Conservation (phyloP, 2,888 invertebrate species). For the Megastigmus dorsalis region DNA sequence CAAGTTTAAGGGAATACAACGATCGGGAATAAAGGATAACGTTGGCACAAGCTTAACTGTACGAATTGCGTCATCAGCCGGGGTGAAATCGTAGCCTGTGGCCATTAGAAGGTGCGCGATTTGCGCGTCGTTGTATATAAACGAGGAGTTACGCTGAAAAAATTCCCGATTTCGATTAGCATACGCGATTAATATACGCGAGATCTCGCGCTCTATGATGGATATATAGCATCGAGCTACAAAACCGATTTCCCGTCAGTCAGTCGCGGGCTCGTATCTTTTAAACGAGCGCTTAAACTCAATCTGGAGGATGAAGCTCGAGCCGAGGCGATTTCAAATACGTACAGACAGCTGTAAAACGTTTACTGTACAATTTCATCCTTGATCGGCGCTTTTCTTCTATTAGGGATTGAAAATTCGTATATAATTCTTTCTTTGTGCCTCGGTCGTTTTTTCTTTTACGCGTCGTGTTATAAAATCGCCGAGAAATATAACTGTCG, state of each 20-base stretch:
- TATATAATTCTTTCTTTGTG: conserved; percentile 19
- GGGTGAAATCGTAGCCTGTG: background rate
- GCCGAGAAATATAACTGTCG: background rate
- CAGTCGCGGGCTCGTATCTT: conserved; percentile 8
- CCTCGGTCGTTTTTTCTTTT: background rate
- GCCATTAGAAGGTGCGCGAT: no score
- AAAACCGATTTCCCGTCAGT: conserved; percentile 1
- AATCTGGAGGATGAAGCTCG: background rate
- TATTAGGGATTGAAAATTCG: conserved; percentile 15
- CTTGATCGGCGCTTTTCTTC: background rate
- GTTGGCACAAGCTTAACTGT: no score
- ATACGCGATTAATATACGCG: conserved; percentile 1
- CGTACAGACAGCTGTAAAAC: background rate
- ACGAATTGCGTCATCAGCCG: background rate
- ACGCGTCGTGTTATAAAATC: background rate
- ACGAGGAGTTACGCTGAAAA: no score
- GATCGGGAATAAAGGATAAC: no score
- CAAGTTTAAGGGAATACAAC: background rate
- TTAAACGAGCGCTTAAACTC: conserved; percentile 11
- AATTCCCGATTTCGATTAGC: background rate
- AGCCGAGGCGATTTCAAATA: background rate
- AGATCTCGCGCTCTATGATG: background rate
- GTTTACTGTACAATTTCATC: background rate
- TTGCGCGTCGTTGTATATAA: no score
- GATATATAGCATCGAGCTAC: background rate